phyloP scores from a whole-genome alignment of 2,797 vertebrate genomes.

The Sebastiscus albofasciatus region DNA sequence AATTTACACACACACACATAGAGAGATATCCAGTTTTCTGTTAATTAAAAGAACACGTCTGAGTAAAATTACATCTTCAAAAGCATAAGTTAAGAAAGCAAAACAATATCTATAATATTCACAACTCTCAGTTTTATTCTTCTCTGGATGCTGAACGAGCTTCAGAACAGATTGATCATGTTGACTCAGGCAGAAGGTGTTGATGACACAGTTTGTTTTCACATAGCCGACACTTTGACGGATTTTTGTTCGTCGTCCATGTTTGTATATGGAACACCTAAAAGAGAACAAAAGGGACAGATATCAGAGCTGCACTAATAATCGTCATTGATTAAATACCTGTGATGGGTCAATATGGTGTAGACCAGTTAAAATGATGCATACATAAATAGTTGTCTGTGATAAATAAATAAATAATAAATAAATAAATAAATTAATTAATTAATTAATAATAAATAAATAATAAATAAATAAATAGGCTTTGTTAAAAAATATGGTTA shows the following conservation, averaged over 20 bases:
- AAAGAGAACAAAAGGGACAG: background rate
- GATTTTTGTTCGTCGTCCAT: constrained; percentile 7
- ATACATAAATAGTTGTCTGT: too few relatives aligned
- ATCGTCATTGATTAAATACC: background rate
- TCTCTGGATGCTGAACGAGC: background rate
- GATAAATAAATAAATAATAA: too few relatives aligned
- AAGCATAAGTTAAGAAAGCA: constrained; percentile 65
- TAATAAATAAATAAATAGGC: too few relatives aligned
- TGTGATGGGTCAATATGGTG: too few relatives aligned
- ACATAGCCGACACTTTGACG: constrained; percentile 50
- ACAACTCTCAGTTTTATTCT: constrained; percentile 11
- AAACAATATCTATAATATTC: constrained; percentile 10
- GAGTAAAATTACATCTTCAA: constrained; percentile 25
- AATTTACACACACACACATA: background rate
- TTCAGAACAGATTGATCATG: background rate
- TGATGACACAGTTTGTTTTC: constrained; percentile 17
- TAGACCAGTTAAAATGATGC: too few relatives aligned
- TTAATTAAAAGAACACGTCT: background rate
- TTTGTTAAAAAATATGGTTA: too few relatives aligned
- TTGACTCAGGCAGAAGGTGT: background rate
- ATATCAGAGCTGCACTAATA: background rate
- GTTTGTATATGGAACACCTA: constrained; percentile 56
- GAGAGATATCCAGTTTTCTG: background rate
- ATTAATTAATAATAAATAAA: too few relatives aligned
- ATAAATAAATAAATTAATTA: too few relatives aligned